These are phyloP conservation scores for Nilaparvata lugens DNA, from an alignment of 1,140 invertebrate species.

Conservation along the genomic window DNA sequence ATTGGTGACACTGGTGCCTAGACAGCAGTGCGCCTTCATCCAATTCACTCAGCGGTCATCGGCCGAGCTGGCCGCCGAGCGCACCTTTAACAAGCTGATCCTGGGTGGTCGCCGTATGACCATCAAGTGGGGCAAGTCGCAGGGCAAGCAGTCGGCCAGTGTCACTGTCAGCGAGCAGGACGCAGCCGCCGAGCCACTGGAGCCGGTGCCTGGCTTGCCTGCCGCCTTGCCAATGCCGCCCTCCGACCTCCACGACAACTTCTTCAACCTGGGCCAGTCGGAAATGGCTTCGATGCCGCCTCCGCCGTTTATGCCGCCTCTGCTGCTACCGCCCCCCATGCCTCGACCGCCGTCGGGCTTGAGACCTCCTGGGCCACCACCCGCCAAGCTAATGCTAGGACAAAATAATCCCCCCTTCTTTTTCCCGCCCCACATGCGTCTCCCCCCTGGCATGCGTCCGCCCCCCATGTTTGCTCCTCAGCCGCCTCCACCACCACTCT, in stretches of 20 bases:
- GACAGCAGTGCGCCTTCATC: constrained; percentile 96
- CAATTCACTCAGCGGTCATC: constrained; percentile 85
- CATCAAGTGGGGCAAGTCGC: constrained; percentile 95
- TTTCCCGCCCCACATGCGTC: constrained; percentile 40
- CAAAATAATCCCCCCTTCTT: constrained; percentile 33
- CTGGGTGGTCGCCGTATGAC: constrained; percentile 77
- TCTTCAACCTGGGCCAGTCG: constrained; percentile 66
- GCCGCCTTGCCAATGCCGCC: constrained; percentile 70
- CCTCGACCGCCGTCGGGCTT: constrained; percentile 33
- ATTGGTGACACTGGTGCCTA: constrained; percentile 78
- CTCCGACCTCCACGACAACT: constrained; percentile 66
- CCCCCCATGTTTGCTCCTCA: constrained; percentile 25
- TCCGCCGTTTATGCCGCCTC: constrained; percentile 49
- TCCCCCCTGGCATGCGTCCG: constrained; percentile 41
- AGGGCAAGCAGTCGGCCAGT: constrained; percentile 45
- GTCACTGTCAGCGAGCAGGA: constrained; percentile 36
- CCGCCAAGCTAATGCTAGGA: constrained; percentile 25
- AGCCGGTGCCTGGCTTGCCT: constrained; percentile 81
- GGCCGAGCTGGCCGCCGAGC: constrained; percentile 90
- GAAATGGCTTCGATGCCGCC: constrained; percentile 40
- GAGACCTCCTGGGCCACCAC: constrained; percentile 24
- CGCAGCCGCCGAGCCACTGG: constrained; percentile 43
- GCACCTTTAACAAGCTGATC: constrained; percentile 93
- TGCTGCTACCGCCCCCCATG: constrained; percentile 42
- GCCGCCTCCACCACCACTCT: constrained; percentile 28